Percentiles rank a stretch among this genome's conserved stretches.
phyloP scores from a whole-genome alignment of 2,113 vertebrate genomes.

The Atherinomorus stipes region DNA sequence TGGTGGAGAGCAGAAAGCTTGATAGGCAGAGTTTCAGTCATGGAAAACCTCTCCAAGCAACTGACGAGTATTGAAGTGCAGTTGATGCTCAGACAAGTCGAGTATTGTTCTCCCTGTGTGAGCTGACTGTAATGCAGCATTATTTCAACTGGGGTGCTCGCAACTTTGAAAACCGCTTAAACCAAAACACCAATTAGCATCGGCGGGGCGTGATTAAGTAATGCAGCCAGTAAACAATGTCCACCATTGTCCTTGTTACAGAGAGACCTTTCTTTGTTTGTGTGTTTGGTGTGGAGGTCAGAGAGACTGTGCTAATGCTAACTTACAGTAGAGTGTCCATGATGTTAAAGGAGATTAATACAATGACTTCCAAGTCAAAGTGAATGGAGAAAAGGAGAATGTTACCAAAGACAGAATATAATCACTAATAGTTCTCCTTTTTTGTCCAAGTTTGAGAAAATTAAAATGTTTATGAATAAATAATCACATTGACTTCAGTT shows the following conservation, averaged over 20 bases:
- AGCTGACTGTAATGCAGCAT: conserved; percentile 63
- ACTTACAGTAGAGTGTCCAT: conserved; percentile 46
- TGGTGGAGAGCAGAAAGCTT: conserved; percentile 13
- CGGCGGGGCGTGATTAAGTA: conserved; percentile 73
- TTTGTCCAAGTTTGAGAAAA: neutral
- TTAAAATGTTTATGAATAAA: neutral
- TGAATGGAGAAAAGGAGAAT: conserved; percentile 7
- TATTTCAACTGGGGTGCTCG: conserved; percentile 79
- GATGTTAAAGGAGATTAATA: conserved; percentile 2
- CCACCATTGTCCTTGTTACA: conserved; percentile 69
- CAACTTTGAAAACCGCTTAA: conserved; percentile 89
- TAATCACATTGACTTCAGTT: neutral
- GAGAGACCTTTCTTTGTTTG: conserved; percentile 72
- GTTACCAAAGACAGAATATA: conserved; percentile 1
- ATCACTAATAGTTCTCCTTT: neutral
- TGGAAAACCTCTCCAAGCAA: conserved; percentile 55
- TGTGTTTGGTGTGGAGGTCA: conserved; percentile 56
- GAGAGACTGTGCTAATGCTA: conserved; percentile 50
- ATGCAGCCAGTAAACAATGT: conserved; percentile 78
- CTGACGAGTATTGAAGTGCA: conserved; percentile 49
- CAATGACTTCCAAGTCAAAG: neutral
- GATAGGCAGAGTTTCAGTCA: conserved; percentile 38
- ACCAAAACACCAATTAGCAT: conserved; percentile 88
- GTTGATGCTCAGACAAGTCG: conserved; percentile 69
- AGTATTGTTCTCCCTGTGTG: conserved; percentile 75